A percentile compares a stretch with the other conserved stretches of the same genome.
Evolutionary conservation across 2,113 vertebrate genomes (phyloP).

Genomic region (Talpa occidentalis): DNA sequence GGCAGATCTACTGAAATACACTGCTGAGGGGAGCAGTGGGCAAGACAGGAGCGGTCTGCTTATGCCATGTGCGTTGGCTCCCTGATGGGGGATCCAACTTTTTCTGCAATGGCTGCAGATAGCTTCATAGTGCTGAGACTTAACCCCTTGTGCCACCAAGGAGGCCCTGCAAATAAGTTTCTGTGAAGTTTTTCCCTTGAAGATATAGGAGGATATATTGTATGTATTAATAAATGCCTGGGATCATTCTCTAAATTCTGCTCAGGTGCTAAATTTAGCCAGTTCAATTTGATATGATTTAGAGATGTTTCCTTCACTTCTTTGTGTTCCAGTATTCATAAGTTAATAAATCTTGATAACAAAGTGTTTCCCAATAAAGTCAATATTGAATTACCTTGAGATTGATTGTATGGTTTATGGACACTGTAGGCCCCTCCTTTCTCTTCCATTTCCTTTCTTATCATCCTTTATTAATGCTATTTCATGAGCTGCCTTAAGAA

Average conservation of each 20-base stretch:
- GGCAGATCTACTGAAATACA: too few species aligned
- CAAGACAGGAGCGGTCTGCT: too few species aligned
- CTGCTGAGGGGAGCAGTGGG: too few species aligned
- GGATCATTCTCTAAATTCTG: constrained; percentile 19
- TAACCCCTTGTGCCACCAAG: too few species aligned
- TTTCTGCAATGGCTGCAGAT: too few species aligned
- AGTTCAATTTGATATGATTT: constrained; percentile 50
- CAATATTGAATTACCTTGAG: constrained; percentile 50
- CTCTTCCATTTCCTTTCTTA: not conserved
- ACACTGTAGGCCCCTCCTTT: not conserved
- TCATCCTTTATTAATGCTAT: not conserved
- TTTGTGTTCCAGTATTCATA: constrained; percentile 34
- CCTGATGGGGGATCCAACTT: too few species aligned
- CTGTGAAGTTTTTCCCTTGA: constrained; percentile 48
- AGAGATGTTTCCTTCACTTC: constrained; percentile 44
- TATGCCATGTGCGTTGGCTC: too few species aligned
- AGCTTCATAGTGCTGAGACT: too few species aligned
- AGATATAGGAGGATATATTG: constrained; percentile 31
- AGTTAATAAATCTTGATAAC: constrained; percentile 54
- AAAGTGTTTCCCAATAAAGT: constrained; percentile 36
- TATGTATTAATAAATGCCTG: not conserved
- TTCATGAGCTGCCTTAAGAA: constrained; percentile 37
- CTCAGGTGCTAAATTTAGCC: constrained; percentile 27
- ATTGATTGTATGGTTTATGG: constrained; percentile 34
- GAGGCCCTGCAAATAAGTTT: constrained; percentile 40